Percentiles rank a stretch among this genome's conserved stretches.
Conservation (phyloP, 2,888 invertebrate species). For the Leptopterna dolabrata region DNA sequence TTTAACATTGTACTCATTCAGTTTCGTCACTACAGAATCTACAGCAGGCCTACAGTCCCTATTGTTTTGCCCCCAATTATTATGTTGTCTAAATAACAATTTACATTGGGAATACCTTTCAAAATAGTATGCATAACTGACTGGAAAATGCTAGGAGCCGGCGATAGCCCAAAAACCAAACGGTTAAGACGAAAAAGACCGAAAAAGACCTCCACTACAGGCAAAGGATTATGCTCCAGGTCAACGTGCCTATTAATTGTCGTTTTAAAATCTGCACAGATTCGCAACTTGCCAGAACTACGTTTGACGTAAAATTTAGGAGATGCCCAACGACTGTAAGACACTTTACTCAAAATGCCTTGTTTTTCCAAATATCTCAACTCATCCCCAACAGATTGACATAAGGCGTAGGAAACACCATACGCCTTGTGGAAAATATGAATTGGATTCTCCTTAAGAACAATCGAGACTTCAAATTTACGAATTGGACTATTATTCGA, state of each 20-base stretch:
- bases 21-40: neutral
- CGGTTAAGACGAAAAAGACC: slow-evolving; percentile 12
- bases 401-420: too few relatives aligned
- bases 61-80: neutral
- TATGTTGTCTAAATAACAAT: too few relatives aligned
- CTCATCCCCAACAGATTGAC: slow-evolving; percentile 46
- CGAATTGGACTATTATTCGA: too few relatives aligned
- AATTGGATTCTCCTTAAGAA: slow-evolving; percentile 49
- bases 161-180: neutral
- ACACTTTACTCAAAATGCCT: slow-evolving; percentile 51
- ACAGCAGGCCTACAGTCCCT: neutral
- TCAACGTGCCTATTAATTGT: slow-evolving; percentile 39
- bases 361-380: slow-evolving; percentile 26
- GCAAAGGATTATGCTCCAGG: slow-evolving; percentile 54
- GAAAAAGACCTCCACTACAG: slow-evolving; percentile 48
- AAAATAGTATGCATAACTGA: neutral
- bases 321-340: slow-evolving; percentile 51
- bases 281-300: slow-evolving; percentile 41
- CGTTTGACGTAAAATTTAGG: slow-evolving; percentile 3
- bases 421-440: slow-evolving; percentile 56
- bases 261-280: neutral
- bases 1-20: too few relatives aligned
- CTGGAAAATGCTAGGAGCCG: too few relatives aligned
- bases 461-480: slow-evolving; percentile 41
- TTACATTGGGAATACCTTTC: neutral